These are phyloP conservation scores for Catharus fuscescens DNA, from an alignment of 2,113 vertebrate genomes.

Conservation along the genomic window DNA sequence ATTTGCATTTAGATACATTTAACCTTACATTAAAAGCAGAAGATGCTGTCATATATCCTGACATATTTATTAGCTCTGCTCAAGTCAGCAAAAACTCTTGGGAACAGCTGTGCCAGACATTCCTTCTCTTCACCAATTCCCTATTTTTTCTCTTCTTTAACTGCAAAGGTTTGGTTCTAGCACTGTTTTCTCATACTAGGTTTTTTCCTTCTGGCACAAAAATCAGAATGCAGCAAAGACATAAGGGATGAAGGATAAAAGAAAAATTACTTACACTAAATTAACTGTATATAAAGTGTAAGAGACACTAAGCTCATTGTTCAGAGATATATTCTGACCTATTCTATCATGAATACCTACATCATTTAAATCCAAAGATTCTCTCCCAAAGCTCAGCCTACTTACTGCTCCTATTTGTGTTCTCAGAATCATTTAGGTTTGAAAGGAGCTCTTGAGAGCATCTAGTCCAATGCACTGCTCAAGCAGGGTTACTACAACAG, in stretches of 20 bases:
- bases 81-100: constrained; percentile 52
- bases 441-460: background rate
- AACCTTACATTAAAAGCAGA: constrained; percentile 59
- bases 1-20: constrained; percentile 59
- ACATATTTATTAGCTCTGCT: constrained; percentile 42
- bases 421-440: background rate
- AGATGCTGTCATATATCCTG: background rate
- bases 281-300: constrained; percentile 24
- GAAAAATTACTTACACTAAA: constrained; percentile 59
- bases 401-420: background rate
- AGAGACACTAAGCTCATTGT: background rate
- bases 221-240: constrained; percentile 43
- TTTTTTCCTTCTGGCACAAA: constrained; percentile 18
- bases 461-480: background rate
- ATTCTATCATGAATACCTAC: background rate
- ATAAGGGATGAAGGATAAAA: constrained; percentile 56
- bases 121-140: background rate
- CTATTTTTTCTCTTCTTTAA: background rate
- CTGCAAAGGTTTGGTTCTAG: background rate
- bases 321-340: background rate
- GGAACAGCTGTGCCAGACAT: constrained; percentile 5
- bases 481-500: background rate
- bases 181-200: background rate
- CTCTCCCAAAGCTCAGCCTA: background rate
- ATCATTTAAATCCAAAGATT: background rate